Conservation (phyloP, 2,113 vertebrate genomes). For the Oryctolagus cuniculus region mOryCun1.1 NC_091443.1:15609001-15609500, state of each 20-base stretch:
- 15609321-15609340: not conserved
- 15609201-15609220: slow-evolving; percentile 31
- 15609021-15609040: not conserved
- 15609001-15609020: not conserved
- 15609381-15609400: not conserved
- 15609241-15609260: slow-evolving; percentile 27
- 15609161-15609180: not conserved
- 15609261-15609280: slow-evolving; percentile 31
- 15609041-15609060: not conserved
- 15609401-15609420: not conserved
- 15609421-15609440: not conserved
- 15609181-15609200: not conserved
- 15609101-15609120: not conserved
- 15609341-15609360: not conserved
- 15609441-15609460: not conserved
- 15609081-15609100: not conserved
- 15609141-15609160: not conserved
- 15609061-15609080: not conserved
- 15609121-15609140: not conserved
- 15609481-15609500: not conserved
- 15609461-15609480: not conserved
- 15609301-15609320: not conserved
- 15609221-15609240: not conserved
- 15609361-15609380: not conserved
- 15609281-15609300: not conserved